phyloP scores from a whole-genome alignment of 2,797 vertebrate species.

The Lepidocolaptes lacrymiger region DNA sequence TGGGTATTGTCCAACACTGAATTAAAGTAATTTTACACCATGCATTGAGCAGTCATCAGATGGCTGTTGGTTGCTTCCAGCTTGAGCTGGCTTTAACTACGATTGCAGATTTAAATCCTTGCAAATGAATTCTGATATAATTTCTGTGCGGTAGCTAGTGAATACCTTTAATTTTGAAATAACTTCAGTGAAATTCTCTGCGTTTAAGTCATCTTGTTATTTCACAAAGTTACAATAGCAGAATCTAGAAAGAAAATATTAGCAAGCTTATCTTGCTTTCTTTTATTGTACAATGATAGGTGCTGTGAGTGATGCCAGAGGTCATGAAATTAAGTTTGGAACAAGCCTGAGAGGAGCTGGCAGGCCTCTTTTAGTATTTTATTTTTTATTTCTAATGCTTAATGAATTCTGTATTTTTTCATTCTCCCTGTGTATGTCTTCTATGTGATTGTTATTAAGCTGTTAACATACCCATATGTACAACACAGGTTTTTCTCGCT shows the following conservation, averaged over 20 bases:
- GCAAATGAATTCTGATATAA: not conserved
- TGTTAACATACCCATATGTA: not conserved
- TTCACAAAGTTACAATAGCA: not conserved
- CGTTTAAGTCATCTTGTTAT: not conserved
- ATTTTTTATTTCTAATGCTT: not conserved
- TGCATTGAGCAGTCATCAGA: not conserved
- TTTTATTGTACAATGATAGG: not conserved
- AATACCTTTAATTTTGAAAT: not conserved
- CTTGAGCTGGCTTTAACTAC: not conserved
- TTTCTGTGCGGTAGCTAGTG: not conserved
- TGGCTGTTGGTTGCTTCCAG: not conserved
- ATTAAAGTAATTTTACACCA: conserved; percentile 20
- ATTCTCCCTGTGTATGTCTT: not conserved
- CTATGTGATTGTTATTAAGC: not conserved
- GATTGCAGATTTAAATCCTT: not conserved
- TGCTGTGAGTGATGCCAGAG: not conserved
- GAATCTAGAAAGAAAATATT: not conserved
- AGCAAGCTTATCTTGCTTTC: not conserved
- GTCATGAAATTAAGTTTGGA: not conserved
- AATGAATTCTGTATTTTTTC: not conserved
- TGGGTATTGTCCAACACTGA: conserved; percentile 1
- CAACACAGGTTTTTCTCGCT: not conserved
- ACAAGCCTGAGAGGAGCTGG: not conserved
- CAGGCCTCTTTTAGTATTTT: not conserved
- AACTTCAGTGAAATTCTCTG: not conserved